These are phyloP conservation scores for Rotaria sp. DNA, from an alignment of 2,888 invertebrate genomes.

Conservation along the genomic window DNA sequence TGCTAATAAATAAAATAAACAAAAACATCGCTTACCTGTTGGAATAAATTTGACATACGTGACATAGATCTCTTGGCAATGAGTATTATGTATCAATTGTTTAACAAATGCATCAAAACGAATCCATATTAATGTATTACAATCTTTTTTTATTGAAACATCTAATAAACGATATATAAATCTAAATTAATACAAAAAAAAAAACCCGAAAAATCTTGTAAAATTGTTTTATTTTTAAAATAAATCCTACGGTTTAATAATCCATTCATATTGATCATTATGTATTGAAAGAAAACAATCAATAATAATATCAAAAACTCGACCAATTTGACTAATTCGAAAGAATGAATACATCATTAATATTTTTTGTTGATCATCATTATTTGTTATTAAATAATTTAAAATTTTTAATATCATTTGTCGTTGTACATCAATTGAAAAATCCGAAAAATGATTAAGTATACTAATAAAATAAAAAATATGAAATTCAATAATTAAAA, in stretches of 20 bases:
- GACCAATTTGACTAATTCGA: neutral
- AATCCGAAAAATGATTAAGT: neutral
- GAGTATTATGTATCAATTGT: neutral
- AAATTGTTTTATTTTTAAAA: neutral
- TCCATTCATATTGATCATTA: neutral
- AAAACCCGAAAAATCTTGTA: neutral
- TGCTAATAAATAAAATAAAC: neutral
- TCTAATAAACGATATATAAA: neutral
- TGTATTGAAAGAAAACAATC: neutral
- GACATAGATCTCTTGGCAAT: neutral
- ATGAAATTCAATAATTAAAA: no score
- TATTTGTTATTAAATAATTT: neutral
- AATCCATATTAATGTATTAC: neutral
- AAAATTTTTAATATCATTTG: neutral
- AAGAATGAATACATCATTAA: neutral
- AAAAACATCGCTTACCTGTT: neutral
- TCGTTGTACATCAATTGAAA: neutral
- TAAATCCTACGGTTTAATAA: neutral
- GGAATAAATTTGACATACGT: slow-evolving; percentile 15
- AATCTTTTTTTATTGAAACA: neutral
- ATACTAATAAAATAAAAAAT: neutral
- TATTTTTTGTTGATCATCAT: neutral
- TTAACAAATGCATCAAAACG: neutral
- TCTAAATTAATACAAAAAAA: neutral
- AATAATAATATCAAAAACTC: neutral